Percentiles rank a stretch among this genome's conserved stretches.
These are phyloP conservation scores for Pseudomyrmex sp. DNA, from an alignment of 1,140 invertebrate species.

Conservation along the genomic window DNA sequence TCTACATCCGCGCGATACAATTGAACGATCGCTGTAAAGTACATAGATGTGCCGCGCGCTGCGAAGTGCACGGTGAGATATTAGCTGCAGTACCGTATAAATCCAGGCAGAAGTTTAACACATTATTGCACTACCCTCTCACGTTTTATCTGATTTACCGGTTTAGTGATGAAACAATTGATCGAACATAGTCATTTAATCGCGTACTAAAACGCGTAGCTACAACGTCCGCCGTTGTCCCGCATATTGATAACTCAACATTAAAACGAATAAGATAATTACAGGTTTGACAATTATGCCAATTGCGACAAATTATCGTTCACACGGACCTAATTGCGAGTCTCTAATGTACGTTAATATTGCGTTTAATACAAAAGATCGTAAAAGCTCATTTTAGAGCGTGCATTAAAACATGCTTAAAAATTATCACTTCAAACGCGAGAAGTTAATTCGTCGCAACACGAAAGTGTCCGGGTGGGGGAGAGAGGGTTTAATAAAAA, in stretches of 20 bases:
- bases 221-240: not conserved
- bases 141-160: conserved; percentile 18
- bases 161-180: conserved; percentile 7
- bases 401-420: not conserved
- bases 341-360: not conserved
- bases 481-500: conserved; percentile 17
- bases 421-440: not conserved
- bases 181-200: conserved; percentile 22
- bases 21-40: conserved; percentile 2
- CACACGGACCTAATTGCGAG: not conserved
- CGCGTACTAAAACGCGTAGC: conserved; percentile 1
- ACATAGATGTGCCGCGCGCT: not conserved
- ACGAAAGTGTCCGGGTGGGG: not conserved
- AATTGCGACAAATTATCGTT: not conserved
- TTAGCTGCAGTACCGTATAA: not conserved
- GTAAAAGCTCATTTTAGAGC: not conserved
- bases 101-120: not conserved
- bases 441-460: not conserved
- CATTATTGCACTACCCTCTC: not conserved
- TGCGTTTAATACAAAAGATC: not conserved
- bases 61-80: not conserved
- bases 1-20: not conserved
- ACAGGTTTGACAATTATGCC: not conserved
- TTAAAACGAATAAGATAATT: not conserved
- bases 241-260: not conserved